Conservation (phyloP, 2,797 vertebrate species). For the Mallotus villosus region DNA sequence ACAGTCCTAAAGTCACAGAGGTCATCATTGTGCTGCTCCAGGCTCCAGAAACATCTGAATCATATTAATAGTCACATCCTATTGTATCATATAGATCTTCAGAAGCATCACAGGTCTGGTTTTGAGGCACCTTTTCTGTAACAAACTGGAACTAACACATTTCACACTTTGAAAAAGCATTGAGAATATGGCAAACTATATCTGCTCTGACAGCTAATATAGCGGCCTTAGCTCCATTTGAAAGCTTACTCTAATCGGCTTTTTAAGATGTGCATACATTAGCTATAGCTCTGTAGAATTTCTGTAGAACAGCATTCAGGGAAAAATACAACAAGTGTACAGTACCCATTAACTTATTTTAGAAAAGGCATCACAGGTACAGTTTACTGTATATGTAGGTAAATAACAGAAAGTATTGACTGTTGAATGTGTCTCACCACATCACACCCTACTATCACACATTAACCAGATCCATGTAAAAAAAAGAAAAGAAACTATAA, state of each 20-base stretch:
- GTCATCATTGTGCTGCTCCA: slow-evolving; percentile 44
- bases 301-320: background rate
- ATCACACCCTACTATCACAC: too few relatives aligned
- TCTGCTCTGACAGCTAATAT: background rate
- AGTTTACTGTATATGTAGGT: too few relatives aligned
- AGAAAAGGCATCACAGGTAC: background rate
- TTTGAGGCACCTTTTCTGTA: background rate
- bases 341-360: background rate
- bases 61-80: slow-evolving; percentile 59
- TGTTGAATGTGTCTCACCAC: too few relatives aligned
- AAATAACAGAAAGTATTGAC: too few relatives aligned
- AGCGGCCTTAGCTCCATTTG: slow-evolving; percentile 4
- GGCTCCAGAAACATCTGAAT: slow-evolving; percentile 54
- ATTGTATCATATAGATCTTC: slow-evolving; percentile 33
- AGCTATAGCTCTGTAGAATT: background rate
- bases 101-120: background rate
- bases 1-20: slow-evolving; percentile 25
- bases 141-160: background rate
- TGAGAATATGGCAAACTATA: background rate
- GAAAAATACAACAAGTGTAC: slow-evolving; percentile 1
- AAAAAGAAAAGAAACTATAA: background rate
- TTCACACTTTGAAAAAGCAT: slow-evolving; percentile 7
- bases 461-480: too few relatives aligned
- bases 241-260: background rate
- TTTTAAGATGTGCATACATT: background rate